Percentiles rank a stretch among this genome's conserved stretches.
These are phyloP conservation scores for Meloidogyne exigua DNA, from an alignment of 1,140 invertebrate genomes.

Conservation along the genomic window DNA sequence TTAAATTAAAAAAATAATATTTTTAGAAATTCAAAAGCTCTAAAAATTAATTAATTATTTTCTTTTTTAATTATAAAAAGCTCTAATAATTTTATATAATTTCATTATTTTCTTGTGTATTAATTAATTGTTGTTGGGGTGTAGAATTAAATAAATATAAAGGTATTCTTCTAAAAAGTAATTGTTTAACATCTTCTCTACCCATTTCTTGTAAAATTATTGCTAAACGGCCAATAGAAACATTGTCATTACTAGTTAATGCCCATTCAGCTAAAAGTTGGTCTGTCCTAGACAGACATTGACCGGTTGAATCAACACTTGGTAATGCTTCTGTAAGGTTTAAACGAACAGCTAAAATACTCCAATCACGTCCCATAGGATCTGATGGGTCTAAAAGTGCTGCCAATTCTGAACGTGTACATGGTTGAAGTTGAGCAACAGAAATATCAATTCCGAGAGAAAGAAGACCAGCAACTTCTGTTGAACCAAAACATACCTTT, in stretches of 20 bases:
- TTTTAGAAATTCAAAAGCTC: no score
- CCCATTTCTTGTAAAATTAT: conserved; percentile 67
- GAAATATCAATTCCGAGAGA: conserved; percentile 67
- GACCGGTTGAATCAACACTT: conserved; percentile 65
- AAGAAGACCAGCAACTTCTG: conserved; percentile 65
- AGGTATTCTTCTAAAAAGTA: conserved; percentile 31
- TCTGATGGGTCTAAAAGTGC: conserved; percentile 76
- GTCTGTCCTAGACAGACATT: conserved; percentile 66
- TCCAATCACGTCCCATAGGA: conserved; percentile 79
- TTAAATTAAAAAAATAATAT: no score
- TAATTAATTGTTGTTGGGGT: conserved; percentile 1
- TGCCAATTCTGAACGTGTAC: conserved; percentile 66
- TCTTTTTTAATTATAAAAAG: no score
- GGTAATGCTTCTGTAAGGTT: conserved; percentile 70
- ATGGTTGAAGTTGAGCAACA: conserved; percentile 67
- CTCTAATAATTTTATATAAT: not conserved
- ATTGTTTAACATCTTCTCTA: conserved; percentile 66
- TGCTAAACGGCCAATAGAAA: conserved; percentile 67
- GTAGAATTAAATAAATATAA: conserved; percentile 38
- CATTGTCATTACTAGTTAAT: conserved; percentile 63
- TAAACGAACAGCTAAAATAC: conserved; percentile 75
- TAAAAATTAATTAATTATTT: no score
- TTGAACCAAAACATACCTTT: conserved; percentile 70
- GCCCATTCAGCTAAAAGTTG: conserved; percentile 67
- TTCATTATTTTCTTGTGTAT: conserved; percentile 8